Percentiles rank a stretch among this genome's conserved stretches.
phyloP scores from a whole-genome alignment of 92 coral and sea anemone species.

The Paramuricea clavata region DNA sequence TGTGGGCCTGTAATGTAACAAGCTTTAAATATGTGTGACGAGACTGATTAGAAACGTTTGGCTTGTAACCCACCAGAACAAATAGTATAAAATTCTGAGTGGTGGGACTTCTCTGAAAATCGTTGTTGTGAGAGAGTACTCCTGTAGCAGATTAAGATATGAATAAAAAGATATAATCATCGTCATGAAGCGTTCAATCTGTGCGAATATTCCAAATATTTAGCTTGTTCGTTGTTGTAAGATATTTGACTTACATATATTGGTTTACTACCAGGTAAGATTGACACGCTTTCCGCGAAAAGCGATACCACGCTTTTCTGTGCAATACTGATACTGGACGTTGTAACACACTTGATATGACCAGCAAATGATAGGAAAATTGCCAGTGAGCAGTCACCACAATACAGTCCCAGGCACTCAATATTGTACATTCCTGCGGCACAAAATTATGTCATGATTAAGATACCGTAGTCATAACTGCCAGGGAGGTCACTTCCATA shows the following conservation, averaged over 20 bases:
- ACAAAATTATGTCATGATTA: background rate
- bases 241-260: conserved; percentile 57
- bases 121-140: too few relatives aligned
- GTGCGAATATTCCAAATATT: too few relatives aligned
- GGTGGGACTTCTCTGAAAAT: too few relatives aligned
- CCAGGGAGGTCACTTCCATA: too few relatives aligned
- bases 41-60: too few relatives aligned
- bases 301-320: background rate
- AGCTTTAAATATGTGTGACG: too few relatives aligned
- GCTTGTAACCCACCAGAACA: too few relatives aligned
- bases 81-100: too few relatives aligned
- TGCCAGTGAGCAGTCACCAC: conserved; percentile 31
- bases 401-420: conserved; percentile 8
- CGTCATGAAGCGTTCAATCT: too few relatives aligned
- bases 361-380: conserved; percentile 11
- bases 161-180: too few relatives aligned
- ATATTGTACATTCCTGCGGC: background rate
- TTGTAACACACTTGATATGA: background rate
- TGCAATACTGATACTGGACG: background rate
- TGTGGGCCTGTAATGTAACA: too few relatives aligned
- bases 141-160: too few relatives aligned
- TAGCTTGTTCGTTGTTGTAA: background rate
- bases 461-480: background rate
- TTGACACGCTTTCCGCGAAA: background rate
- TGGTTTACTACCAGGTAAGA: background rate